A percentile compares a stretch with the other conserved stretches of the same genome.
Evolutionary conservation across 2,113 vertebrate genomes (phyloP).

Genomic region (Cygnus buccinator): DNA sequence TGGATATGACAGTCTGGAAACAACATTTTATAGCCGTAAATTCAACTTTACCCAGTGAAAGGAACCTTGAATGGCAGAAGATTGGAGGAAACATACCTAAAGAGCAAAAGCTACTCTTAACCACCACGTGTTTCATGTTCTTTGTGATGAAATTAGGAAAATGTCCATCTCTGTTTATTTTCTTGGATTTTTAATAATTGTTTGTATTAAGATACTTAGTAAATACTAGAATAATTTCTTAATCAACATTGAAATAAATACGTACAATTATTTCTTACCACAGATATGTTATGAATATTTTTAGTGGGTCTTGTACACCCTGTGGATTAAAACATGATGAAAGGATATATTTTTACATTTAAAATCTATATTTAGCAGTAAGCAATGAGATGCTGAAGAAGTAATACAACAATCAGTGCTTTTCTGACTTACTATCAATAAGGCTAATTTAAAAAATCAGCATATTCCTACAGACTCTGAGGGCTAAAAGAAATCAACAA

Average conservation of each 20-base stretch:
- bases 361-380: neutral
- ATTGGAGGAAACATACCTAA: neutral
- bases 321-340: neutral
- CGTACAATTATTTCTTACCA: neutral
- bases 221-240: neutral
- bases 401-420: neutral
- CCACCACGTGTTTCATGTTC: neutral
- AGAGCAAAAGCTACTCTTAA: neutral
- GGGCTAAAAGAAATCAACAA: neutral
- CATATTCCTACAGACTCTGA: neutral
- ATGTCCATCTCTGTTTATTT: neutral
- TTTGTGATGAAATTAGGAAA: neutral
- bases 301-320: neutral
- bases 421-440: neutral
- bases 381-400: neutral
- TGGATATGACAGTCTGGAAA: neutral
- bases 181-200: neutral
- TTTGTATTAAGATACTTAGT: neutral
- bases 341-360: neutral
- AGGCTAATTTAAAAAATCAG: neutral
- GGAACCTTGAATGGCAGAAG: neutral
- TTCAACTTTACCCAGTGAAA: neutral
- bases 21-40: neutral
- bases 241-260: slow-evolving; percentile 1
- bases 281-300: neutral